Base-by-base conservation (phyloP, 2,113 vertebrate species). In the Saccopteryx leptura region DNA sequence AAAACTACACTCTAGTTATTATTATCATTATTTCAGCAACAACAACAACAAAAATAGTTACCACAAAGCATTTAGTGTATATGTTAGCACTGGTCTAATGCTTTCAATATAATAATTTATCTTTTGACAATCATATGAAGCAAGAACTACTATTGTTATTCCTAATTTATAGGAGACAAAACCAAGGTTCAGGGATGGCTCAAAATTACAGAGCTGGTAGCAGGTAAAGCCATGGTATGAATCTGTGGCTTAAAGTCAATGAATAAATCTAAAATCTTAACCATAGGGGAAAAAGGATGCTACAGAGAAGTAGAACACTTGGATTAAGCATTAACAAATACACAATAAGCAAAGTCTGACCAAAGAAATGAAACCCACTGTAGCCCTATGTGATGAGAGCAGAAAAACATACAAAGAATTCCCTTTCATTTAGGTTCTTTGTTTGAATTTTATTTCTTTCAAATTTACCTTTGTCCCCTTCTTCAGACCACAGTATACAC, bases 181-280 rank as follows among this genome's bases (percentile, higher is more conserved):
- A 68, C 8, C 6, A 24, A 91, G 33, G 46, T 10, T 31, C 23
- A 86, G 54, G 58, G 14, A 74, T 71, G 17, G 21, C 54, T 58
- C 13, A 72, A 83, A 50, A 72, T 75, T 46, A 88, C 21, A 54
- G 9, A 83, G 8, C 9, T 69, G 80, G 15, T 33, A 78, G 75
- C 24, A 93, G 5, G 50, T 26, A 39, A 95, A 89, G 17, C 28
- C 52, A 83, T 60, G 18, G 3, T 68, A 91, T 95, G 46, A 18
- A 69, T 65, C 13, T 26, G 9, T 60, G 33, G 33, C 23, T 71
- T 88, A 92, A 90, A 92, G 65, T 1, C 39, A 84, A 86, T 26
- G n/a, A 91, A 79, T 65, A 48, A 52, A 39, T 76, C 68, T 80
- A 84, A 54, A 96, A 56, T 80, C 50, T 86, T 89, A 92, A 65